Conservation (phyloP, 2,797 vertebrate genomes). For the Coranthus polyacanthus region DNA sequence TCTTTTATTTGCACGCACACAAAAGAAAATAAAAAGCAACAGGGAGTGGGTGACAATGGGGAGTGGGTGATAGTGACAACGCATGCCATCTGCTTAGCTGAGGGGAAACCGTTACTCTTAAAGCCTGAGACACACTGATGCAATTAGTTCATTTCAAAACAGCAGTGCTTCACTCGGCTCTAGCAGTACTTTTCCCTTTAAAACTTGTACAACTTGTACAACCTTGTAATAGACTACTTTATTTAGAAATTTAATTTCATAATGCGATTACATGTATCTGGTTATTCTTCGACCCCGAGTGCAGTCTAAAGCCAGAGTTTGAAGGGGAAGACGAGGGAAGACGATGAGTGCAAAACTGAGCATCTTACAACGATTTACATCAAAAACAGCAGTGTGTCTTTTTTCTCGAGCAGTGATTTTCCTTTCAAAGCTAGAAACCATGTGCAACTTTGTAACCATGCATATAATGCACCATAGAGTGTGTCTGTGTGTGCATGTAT, state of each 20-base stretch:
- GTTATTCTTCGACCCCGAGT: no score
- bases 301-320: no score
- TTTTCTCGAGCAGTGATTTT: constrained; percentile 8
- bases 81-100: constrained; percentile 61
- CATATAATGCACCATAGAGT: constrained; percentile 56
- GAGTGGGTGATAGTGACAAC: constrained; percentile 69
- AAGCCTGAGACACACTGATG: constrained; percentile 32
- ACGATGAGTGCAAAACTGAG: no score
- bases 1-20: background rate
- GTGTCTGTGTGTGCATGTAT: constrained; percentile 35
- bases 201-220: constrained; percentile 39
- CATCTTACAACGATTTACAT: background rate
- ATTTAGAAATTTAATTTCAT: background rate
- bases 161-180: background rate
- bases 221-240: background rate
- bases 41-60: constrained; percentile 35
- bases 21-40: constrained; percentile 50
- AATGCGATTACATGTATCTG: no score
- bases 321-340: no score
- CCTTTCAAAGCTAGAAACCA: constrained; percentile 4
- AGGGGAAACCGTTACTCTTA: constrained; percentile 30
- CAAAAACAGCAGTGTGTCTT: background rate
- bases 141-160: constrained; percentile 40
- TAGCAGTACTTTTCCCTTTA: constrained; percentile 67
- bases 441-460: constrained; percentile 48